Evolutionary conservation across 1,140 invertebrate species (phyloP), one percentile per base, ranked within the genome.

Genomic region (Drosophila grimshawi): DNA sequence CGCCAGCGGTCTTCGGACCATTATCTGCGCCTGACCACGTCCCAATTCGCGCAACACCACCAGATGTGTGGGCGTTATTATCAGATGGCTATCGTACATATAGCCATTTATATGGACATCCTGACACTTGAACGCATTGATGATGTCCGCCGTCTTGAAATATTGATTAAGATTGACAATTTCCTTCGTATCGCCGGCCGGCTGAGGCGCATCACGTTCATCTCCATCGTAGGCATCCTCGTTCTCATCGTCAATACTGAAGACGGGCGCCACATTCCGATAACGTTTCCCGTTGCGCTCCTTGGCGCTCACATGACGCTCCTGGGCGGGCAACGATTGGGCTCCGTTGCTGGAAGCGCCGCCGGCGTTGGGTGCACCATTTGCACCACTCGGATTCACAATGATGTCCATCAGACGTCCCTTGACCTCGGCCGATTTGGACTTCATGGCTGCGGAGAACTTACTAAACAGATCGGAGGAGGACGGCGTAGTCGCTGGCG

Each of bases 391-490:
- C 29, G 96, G 97, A 94, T 97, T 98, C 0, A 97, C 96, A 75
- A 99, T 98, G 86, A 98, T 98, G 92, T 98, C 98, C 48, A 98
- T 96, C 51, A 99, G 92, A 94, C 98, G 98, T 10, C 96, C 97
- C 92, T 98, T 99, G 30, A 99, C 96, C 93, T 98, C 97, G 64
- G 96, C 96, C 33, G 97, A 96, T 93, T 98, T 98, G n/a, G 95
- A 94, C 93, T 96, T 97, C 94, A 98, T 96, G 5, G 95, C 97
- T 19, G 95, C 94, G 5, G 96, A 96, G 55, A 96, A 94, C 92
- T 96, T 96, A 19, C 96, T 95, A 82, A 97, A 96, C 19, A 97
- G 90, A 93, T 96, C 96, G 27, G 94, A 93, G 11, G 94, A 93
- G 56, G 93, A 93, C 41, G 93, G 92, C 70, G 64, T 73, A 27